Evolutionary conservation across 2,888 invertebrate species (phyloP), one percentile per base, ranked within the genome.

Genomic region (Sicus ferrugineus): DNA sequence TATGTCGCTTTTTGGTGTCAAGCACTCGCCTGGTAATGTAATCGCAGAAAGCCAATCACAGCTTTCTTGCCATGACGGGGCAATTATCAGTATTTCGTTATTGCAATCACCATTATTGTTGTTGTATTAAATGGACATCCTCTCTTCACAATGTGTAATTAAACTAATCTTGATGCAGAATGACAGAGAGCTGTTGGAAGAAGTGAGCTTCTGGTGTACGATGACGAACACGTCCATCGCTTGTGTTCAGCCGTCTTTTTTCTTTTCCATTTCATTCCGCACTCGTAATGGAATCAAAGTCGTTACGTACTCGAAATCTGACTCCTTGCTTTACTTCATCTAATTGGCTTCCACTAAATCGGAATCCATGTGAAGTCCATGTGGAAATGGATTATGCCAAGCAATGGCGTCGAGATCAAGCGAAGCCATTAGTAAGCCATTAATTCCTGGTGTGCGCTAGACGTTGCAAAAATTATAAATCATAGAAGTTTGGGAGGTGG

Each of bases 121-220:
- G n/a, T n/a, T n/a, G n/a, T n/a, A n/a, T n/a, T n/a, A n/a, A n/a
- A n/a, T n/a, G n/a, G n/a, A n/a, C n/a, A n/a, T n/a, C n/a, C n/a
- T n/a, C n/a, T n/a, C n/a, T n/a, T 61, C 50, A 31, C 64, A 64
- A 50, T 64, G 64, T 50, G 50, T 34, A 48, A 31, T 64, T 64
- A 64, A 50, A 11, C 50, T 64, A 64, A 64, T 64, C 64, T 48
- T 31, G 14, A n/a, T 48, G 30, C 63, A 48, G 30, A n/a, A n/a
- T n/a, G n/a, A n/a, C n/a, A n/a, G n/a, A n/a, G n/a, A n/a, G n/a
- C n/a, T n/a, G n/a, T n/a, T n/a, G n/a, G n/a, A n/a, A n/a, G n/a
- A n/a, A n/a, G n/a, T n/a, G n/a, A n/a, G n/a, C n/a, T n/a, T n/a
- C n/a, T n/a, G n/a, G n/a, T n/a, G n/a, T n/a, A 42, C 42, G n/a